phyloP scores from a whole-genome alignment of 2,888 invertebrate genomes.

The Rotaria sp. region DNA sequence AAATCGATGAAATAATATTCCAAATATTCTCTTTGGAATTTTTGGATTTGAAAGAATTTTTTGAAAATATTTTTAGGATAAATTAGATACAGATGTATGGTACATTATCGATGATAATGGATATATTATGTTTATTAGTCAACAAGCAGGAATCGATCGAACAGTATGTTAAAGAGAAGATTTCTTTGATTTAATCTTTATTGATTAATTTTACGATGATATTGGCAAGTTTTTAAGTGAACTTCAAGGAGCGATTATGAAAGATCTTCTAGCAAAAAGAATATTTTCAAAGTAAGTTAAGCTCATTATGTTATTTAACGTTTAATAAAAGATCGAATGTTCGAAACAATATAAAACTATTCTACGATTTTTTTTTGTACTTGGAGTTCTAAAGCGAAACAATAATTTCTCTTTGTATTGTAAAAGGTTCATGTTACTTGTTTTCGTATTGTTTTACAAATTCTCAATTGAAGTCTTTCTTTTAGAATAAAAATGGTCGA shows the following conservation, averaged over 20 bases:
- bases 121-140: constrained; percentile 26
- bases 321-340: too few relatives aligned
- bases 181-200: too few relatives aligned
- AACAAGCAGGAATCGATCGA: neutral
- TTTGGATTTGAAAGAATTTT: too few relatives aligned
- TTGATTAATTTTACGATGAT: neutral
- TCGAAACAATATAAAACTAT: too few relatives aligned
- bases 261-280: neutral
- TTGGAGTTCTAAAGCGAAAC: too few relatives aligned
- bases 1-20: neutral
- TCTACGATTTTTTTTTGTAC: too few relatives aligned
- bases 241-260: neutral
- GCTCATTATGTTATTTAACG: too few relatives aligned
- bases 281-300: neutral
- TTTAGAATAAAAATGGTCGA: constrained; percentile 20
- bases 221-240: constrained; percentile 7
- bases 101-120: constrained; percentile 26
- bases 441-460: too few relatives aligned
- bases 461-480: too few relatives aligned
- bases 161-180: neutral
- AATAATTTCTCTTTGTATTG: too few relatives aligned
- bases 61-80: neutral
- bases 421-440: too few relatives aligned
- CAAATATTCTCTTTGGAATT: neutral
- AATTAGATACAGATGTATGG: neutral